Percentiles rank a stretch among this genome's conserved stretches.
These are phyloP conservation scores for Calyptomena viridis DNA, from an alignment of 2,113 vertebrate species.

Conservation along the genomic window DNA sequence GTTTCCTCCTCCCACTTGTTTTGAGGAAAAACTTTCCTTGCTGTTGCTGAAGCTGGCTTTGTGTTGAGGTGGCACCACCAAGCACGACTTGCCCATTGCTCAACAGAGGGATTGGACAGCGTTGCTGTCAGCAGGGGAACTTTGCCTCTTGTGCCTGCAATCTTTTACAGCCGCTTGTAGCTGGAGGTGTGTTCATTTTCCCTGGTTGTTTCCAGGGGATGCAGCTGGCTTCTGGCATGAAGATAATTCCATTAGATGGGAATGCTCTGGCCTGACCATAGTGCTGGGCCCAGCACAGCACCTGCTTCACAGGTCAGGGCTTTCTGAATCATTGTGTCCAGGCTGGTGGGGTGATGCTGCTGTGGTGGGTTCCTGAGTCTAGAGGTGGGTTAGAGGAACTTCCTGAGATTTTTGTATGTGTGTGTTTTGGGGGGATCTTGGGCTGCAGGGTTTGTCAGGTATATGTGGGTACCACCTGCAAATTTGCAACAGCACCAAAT, in stretches of 20 bases:
- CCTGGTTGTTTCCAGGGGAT: background rate
- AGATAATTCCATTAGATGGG: background rate
- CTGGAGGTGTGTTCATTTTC: background rate
- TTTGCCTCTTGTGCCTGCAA: background rate
- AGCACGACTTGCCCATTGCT: rapidly evolving
- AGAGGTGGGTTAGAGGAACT: background rate
- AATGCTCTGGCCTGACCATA: rapidly evolving
- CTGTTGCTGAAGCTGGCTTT: rapidly evolving
- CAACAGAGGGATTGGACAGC: rapidly evolving
- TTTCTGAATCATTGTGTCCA: background rate
- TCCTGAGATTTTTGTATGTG: background rate
- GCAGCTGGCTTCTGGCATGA: background rate
- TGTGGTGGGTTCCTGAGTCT: background rate
- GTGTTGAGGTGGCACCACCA: background rate
- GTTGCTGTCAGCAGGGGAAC: background rate
- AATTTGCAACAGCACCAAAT: background rate
- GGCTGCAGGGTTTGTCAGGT: background rate
- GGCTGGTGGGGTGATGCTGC: background rate
- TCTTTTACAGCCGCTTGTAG: rapidly evolving
- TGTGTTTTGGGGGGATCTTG: rapidly evolving
- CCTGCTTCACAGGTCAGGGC: background rate
- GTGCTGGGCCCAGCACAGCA: background rate
- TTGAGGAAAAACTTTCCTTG: background rate
- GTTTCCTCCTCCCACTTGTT: background rate
- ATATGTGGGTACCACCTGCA: rapidly evolving